Evolutionary conservation across 2,797 vertebrate species (phyloP).

Genomic region (Hybognathus amarus): DNA sequence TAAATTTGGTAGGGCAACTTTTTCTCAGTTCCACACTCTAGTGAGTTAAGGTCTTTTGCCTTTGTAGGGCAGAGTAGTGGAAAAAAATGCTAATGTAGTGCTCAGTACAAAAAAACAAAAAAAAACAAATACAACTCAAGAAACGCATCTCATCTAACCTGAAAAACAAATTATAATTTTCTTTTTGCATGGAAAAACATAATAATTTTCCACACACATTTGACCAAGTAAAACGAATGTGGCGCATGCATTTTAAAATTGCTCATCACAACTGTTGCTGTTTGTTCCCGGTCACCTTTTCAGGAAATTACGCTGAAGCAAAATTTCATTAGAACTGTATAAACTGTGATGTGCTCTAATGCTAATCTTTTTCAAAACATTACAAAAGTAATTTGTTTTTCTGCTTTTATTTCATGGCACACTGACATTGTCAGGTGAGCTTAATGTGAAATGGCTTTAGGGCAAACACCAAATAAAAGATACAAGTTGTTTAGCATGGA

Average conservation of each 20-base stretch:
- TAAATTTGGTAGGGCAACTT: too few relatives aligned
- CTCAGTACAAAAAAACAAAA: too few relatives aligned
- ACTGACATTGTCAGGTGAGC: constrained; percentile 38
- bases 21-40: too few relatives aligned
- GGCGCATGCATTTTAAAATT: not conserved
- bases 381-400: constrained; percentile 27
- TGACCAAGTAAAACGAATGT: not conserved
- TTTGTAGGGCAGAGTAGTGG: too few relatives aligned
- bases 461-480: not conserved
- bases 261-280: not conserved
- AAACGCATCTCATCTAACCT: not conserved
- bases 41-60: too few relatives aligned
- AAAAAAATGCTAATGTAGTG: not conserved
- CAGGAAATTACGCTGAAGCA: not conserved
- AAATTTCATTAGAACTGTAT: constrained; percentile 23
- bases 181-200: not conserved
- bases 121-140: not conserved
- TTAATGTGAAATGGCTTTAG: constrained; percentile 46
- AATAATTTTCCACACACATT: not conserved
- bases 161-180: not conserved
- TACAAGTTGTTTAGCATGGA: constrained; percentile 12
- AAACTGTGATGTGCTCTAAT: constrained; percentile 29
- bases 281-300: constrained; percentile 2
- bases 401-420: constrained; percentile 33
- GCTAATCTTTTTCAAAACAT: constrained; percentile 29